phyloP scores from a whole-genome alignment of 2,113 vertebrate species.

The Alaudala cheleensis region DNA sequence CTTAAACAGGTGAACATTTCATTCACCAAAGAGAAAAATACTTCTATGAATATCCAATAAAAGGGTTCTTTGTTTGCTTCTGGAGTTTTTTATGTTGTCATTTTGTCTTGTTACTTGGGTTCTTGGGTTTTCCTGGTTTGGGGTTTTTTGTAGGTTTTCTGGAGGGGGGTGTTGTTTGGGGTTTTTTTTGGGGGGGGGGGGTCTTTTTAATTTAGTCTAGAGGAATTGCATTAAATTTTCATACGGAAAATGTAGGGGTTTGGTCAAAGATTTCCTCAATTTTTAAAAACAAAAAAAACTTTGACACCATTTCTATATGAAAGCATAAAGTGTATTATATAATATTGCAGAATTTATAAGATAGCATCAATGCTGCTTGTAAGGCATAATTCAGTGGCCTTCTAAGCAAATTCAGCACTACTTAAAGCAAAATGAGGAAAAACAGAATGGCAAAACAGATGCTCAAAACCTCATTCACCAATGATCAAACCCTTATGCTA shows the following conservation, averaged over 20 bases:
- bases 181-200: neutral
- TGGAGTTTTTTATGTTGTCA: neutral
- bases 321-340: neutral
- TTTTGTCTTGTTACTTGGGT: neutral
- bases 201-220: neutral
- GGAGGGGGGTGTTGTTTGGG: too few species aligned
- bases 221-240: neutral
- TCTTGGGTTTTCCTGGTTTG: neutral
- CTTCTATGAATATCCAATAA: neutral
- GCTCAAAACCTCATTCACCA: neutral
- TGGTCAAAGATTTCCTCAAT: neutral
- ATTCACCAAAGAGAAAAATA: neutral
- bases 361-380: neutral
- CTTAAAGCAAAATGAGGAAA: neutral
- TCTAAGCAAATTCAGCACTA: neutral
- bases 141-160: neutral
- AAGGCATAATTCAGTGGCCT: neutral
- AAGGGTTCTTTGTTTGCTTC: neutral
- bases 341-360: neutral
- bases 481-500: constrained; percentile 2
- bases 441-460: neutral
- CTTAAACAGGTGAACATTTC: neutral
- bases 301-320: neutral
- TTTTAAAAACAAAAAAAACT: neutral
- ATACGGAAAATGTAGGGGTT: neutral